These are phyloP conservation scores for Neodiprion virginianus DNA, from an alignment of 1,140 invertebrate genomes.

Conservation along the genomic window DNA sequence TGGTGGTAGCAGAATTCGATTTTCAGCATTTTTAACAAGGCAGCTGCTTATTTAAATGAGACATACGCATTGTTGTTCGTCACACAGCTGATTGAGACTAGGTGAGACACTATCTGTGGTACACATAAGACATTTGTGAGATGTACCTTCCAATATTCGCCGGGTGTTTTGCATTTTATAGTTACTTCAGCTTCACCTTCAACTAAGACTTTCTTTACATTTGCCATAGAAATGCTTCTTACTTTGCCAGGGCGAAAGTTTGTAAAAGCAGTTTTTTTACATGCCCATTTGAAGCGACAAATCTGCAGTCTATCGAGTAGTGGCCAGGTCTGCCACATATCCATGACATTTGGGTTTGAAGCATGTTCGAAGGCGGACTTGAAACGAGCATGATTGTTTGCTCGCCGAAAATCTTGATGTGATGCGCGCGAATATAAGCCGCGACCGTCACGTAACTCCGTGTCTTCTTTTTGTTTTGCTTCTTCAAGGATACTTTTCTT, in stretches of 20 bases:
- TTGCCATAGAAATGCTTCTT: neutral
- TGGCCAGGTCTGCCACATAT: too few relatives aligned
- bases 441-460: too few relatives aligned
- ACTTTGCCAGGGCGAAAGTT: neutral
- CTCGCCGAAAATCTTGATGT: too few relatives aligned
- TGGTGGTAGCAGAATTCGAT: neutral
- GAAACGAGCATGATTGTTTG: too few relatives aligned
- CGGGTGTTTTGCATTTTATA: neutral
- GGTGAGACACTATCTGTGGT: neutral
- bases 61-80: neutral
- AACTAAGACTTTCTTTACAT: neutral
- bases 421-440: too few relatives aligned
- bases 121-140: neutral
- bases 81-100: neutral
- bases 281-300: too few relatives aligned
- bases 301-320: too few relatives aligned
- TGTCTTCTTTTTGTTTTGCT: conserved; percentile 15
- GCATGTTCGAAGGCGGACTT: too few relatives aligned
- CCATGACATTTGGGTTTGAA: too few relatives aligned
- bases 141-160: neutral
- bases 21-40: too few relatives aligned
- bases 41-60: too few relatives aligned
- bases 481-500: too few relatives aligned
- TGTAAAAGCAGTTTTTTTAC: neutral
- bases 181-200: neutral